phyloP scores from a whole-genome alignment of 2,113 vertebrate genomes.

The Amblyopsis rosae region DNA sequence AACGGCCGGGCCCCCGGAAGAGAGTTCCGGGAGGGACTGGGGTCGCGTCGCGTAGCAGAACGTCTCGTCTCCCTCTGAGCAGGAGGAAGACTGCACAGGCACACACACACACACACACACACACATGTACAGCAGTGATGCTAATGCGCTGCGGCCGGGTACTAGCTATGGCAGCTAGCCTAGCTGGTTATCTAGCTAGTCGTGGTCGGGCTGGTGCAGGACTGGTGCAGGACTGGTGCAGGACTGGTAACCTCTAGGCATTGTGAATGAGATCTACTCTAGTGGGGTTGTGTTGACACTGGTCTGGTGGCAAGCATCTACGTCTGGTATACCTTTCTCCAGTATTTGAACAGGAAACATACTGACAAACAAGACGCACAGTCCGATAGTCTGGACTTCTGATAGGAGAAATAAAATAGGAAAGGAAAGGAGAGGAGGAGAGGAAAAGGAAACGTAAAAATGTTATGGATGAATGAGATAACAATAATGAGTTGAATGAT shows the following conservation, averaged over 20 bases:
- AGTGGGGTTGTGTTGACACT: background rate
- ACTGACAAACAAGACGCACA: constrained; percentile 81
- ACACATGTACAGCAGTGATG: background rate
- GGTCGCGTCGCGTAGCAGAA: constrained; percentile 75
- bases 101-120: constrained; percentile 16
- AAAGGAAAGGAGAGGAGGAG: background rate
- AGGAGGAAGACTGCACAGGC: constrained; percentile 77
- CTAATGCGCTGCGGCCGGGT: background rate
- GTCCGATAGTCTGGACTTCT: constrained; percentile 77
- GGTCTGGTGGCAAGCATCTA: background rate
- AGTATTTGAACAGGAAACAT: constrained; percentile 82
- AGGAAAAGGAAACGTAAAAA: background rate
- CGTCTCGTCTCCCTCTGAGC: constrained; percentile 84
- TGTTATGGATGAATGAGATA: too few species aligned
- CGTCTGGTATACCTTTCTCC: constrained; percentile 80
- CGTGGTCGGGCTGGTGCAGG: too few species aligned
- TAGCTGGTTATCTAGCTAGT: background rate
- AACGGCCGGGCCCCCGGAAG: constrained; percentile 60
- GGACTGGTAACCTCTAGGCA: too few species aligned
- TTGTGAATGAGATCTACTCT: background rate
- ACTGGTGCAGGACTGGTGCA: too few species aligned
- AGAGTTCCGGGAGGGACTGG: constrained; percentile 77
- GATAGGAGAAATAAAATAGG: constrained; percentile 40
- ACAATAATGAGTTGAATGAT: background rate
- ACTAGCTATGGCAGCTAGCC: background rate